Base-by-base conservation (phyloP, 2,113 vertebrate genomes). In the Hiodon tergisus region DNA sequence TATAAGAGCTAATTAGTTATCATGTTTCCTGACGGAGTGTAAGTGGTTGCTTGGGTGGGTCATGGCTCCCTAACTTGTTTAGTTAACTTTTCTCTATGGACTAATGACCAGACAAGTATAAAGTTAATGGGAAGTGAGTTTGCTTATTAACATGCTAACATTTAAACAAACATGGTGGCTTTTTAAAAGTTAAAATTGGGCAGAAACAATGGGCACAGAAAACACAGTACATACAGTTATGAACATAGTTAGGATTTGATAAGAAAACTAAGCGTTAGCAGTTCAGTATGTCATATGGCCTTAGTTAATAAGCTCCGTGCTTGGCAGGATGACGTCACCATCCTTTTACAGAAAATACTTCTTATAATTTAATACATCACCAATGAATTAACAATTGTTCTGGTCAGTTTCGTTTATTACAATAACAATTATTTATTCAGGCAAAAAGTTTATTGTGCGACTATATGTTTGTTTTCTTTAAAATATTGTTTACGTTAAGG, bases 271-370 rank as follows among this genome's bases (percentile, higher is more conserved):
- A 31, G 31, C 31, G 31, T 31, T 31, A 31, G 31, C 31, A 31
- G 31, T 31, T 31, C 31, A 31, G 31, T 31, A 31, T 31, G 47
- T 71, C 69, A 58, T 71, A 31, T 31, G 69, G 11, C 9, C 58
- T 48, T 71, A 47, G 69, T 71, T 71, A 57, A 58, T 71, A n/a
- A 14, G 54, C 60, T 60, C 60, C 55, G 9, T 14, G 4, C 4
- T 71, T 57, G 46, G 57, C 55, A 50, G 55, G 70, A 4, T 71
- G 70, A 59, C 7, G 58, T 71, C 57, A 31, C 53, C 16, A 31
- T 59, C 48, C 70, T 50, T 31, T 31, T 31, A 31, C 31, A 31
- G 31, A 31, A 31, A 31, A 31, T 31, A 31, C 31, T 31, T 31
- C 31, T 31, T 31, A 31, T n/a, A n/a, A n/a, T 31, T 31, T 31